Percentiles rank a stretch among this genome's conserved stretches.
Conservation (phyloP, 2,113 vertebrate genomes). For the Burhinus bistriatus region DNA sequence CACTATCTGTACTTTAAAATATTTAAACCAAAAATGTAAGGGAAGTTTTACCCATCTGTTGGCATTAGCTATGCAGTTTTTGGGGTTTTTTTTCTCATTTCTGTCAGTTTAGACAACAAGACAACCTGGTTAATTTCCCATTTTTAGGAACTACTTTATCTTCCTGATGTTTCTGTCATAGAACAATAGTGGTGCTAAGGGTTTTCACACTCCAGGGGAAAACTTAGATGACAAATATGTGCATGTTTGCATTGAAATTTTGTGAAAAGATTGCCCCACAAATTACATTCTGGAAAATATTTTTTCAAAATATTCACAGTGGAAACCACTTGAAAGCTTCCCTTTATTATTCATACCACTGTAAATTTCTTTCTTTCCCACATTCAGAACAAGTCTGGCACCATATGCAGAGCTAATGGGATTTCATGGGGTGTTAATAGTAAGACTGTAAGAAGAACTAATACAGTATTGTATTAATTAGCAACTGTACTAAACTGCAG, state of each 20-base stretch:
- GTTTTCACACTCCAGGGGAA: background rate
- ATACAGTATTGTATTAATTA: slow-evolving; percentile 65
- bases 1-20: background rate
- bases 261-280: slow-evolving; percentile 23
- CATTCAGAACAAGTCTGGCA: slow-evolving; percentile 44
- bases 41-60: background rate
- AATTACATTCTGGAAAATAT: slow-evolving; percentile 25
- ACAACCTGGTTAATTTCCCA: background rate
- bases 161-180: background rate
- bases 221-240: background rate
- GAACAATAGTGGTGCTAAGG: background rate
- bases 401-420: slow-evolving; percentile 57
- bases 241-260: slow-evolving; percentile 37
- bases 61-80: background rate
- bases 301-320: slow-evolving; percentile 32
- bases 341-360: slow-evolving; percentile 44
- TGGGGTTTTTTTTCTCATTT: background rate
- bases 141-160: background rate
- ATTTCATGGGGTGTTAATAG: slow-evolving; percentile 52
- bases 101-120: background rate
- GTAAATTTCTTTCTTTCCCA: slow-evolving; percentile 53
- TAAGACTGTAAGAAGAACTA: slow-evolving; percentile 40
- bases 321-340: slow-evolving; percentile 55
- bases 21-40: background rate
- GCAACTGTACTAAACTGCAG: slow-evolving; percentile 35